Base-by-base conservation (phyloP, 2,888 invertebrate genomes). In the Drosophila macrospina region DNA sequence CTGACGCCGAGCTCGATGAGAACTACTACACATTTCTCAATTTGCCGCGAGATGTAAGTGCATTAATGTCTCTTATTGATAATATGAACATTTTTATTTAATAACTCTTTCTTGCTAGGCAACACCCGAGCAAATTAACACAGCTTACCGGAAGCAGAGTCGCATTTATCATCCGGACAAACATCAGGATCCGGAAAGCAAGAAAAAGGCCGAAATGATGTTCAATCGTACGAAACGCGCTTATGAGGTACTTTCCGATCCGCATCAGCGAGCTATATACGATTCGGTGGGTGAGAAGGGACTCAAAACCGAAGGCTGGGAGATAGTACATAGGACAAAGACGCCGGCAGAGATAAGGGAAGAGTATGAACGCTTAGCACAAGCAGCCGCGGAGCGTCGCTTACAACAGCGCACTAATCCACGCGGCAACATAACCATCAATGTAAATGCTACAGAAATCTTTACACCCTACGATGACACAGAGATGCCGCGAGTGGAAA, bases 81-180 rank as follows among this genome's bases (percentile, higher is more conserved):
- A 7, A 16, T 28, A 1, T 28, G 11, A 2, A 10, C 5, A 6
- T 0, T 1, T n/a, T 32, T n/a, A 41, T 6, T 5, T 32, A 32
- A 16, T 15, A n/a, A 2, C 1, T 11, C 4, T 47, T 5, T 20
- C 1, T 20, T 34, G 70, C 51, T 90, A 99, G 99, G 99, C 99
- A 6, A 94, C 96, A 37, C 93, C 93, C 51, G 98, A 99, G 77
- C 98, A 99, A 92, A 98, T 99, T 78, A 97, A 95, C 89, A 96
- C 96, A 93, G 97, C 99, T 1, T 99, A 98, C 91, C 94, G 98
- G 69, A 95, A 96, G 56, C 95, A 98, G 60, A 98, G 98, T 82
- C 95, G 96, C 75, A 95, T 98, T 84, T 99, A 98, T 90, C 99
- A 99, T 92, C 99, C 99, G 0, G 99, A 99, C 90, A 98, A 99